Base-by-base conservation (phyloP, 2,888 invertebrate genomes). In the Phasia obesa region DNA sequence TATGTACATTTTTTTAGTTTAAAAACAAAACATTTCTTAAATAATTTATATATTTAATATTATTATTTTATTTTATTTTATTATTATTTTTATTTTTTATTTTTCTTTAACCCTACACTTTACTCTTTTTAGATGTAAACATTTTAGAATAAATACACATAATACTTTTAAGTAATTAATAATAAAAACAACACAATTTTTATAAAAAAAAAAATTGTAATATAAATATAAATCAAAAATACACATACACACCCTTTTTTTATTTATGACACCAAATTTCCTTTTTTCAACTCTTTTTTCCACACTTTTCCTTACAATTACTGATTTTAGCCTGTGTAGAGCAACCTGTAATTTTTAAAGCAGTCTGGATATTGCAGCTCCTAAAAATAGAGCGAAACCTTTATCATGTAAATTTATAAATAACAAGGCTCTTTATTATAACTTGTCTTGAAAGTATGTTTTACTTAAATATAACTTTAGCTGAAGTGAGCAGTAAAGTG, bases 61-160 rank as follows among this genome's bases (percentile, higher is more conserved):
- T 57, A 49, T 31, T 73, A 59, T 44, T 47, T 62, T 35, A 49
- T 71, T 44, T 47, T 62, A 35, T 31, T 25, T 11, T 75, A 70
- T 71, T 57, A 27, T 59, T 27, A n/a, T 71, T 44, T 47, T 62
- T 42, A 42, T 25, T 11, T 75, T 75, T 71, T 57, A 27, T 59
- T 27, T 62, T 57, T 73, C 23, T 49, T 47, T 53, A 35, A 62
- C 64, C 17, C 55, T 27, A 69, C 76, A 67, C 55, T 51, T 67
- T 38, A 44, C 44, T 42, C 21, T 60, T 73, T 62, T 70, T 82
- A 75, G 64, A 70, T 82, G 62, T 82, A 70, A 78, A 65, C 59
- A 49, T 23, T 55, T 49, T 59, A 78, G 78, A 82, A 82, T 65
- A 75, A 74, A 82, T 82, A 82, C 74, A 78, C 69, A 69, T 64